A percentile compares a stretch with the other conserved stretches of the same genome.
These are phyloP conservation scores for Aphelocoma coerulescens DNA, from an alignment of 2,113 vertebrate genomes.

Conservation along the genomic window DNA sequence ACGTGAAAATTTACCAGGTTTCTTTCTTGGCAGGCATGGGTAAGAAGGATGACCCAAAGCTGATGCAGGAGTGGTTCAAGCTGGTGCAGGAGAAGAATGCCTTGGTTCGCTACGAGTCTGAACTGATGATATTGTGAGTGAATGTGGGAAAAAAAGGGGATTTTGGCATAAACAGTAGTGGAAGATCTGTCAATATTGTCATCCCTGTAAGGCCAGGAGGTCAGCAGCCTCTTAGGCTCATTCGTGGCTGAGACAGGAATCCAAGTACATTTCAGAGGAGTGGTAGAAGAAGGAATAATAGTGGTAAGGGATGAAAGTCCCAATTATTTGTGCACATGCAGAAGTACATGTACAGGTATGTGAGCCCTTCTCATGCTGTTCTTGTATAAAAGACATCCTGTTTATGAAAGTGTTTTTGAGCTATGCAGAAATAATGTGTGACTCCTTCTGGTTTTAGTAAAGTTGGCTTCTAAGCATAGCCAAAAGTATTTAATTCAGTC, in stretches of 20 bases:
- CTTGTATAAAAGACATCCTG: background rate
- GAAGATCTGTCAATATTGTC: background rate
- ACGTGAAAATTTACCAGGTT: background rate
- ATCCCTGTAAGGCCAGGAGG: background rate
- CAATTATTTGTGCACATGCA: background rate
- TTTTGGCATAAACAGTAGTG: background rate
- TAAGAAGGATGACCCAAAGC: constrained; percentile 96
- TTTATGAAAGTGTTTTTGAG: fast-evolving
- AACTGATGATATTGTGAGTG: constrained; percentile 99
- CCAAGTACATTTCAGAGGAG: background rate
- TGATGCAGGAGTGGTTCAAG: constrained; percentile 99
- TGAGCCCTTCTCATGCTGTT: background rate
- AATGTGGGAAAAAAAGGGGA: background rate
- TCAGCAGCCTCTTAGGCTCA: background rate
- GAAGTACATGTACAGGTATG: background rate
- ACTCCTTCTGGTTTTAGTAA: background rate
- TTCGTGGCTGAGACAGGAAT: background rate
- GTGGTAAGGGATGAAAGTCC: background rate
- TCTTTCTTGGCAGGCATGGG: constrained; percentile 87
- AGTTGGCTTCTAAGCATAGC: background rate
- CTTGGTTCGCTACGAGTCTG: constrained; percentile 96
- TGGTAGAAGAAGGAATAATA: background rate
- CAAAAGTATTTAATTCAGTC: background rate
- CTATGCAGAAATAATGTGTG: background rate
- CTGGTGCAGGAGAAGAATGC: constrained; percentile 98